A percentile compares a stretch with the other conserved stretches of the same genome.
Conservation (phyloP, 2,888 invertebrate species). For the Lamellibrachia satsuma region DNA sequence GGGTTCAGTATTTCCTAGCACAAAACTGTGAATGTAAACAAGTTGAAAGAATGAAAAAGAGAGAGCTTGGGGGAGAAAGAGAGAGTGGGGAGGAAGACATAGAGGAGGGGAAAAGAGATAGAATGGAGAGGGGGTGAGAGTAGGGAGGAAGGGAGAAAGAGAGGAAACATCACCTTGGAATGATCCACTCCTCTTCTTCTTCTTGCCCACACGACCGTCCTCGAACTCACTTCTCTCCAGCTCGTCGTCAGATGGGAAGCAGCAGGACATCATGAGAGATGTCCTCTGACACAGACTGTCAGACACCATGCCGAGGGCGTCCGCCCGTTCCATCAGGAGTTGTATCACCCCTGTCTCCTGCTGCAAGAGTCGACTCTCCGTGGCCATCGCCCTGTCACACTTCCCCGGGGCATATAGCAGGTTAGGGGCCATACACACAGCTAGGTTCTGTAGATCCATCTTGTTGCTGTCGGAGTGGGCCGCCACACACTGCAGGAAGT, state of each 20-base stretch:
- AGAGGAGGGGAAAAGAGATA: background rate
- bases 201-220: slow-evolving; percentile 71
- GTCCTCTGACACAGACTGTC: slow-evolving; percentile 69
- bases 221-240: slow-evolving; percentile 48
- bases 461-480: slow-evolving; percentile 77
- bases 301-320: slow-evolving; percentile 78
- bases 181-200: slow-evolving; percentile 86
- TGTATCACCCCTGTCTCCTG: slow-evolving; percentile 67
- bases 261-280: slow-evolving; percentile 49
- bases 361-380: slow-evolving; percentile 45
- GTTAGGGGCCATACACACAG: slow-evolving; percentile 86
- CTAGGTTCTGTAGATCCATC: slow-evolving; percentile 85
- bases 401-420: slow-evolving; percentile 76
- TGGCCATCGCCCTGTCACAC: slow-evolving; percentile 56
- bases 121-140: background rate
- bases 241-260: slow-evolving; percentile 56
- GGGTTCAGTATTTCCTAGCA: too few relatives aligned
- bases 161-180: slow-evolving; percentile 72
- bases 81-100: background rate
- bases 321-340: slow-evolving; percentile 81
- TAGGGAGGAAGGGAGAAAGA: background rate
- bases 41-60: too few relatives aligned
- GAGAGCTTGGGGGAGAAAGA: background rate
- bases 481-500: slow-evolving; percentile 77
- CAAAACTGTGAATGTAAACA: too few relatives aligned